A percentile compares a stretch with the other conserved stretches of the same genome.
These are phyloP conservation scores for Drosophila neocordata DNA, from an alignment of 1,140 invertebrate species.

Conservation along the genomic window DNA sequence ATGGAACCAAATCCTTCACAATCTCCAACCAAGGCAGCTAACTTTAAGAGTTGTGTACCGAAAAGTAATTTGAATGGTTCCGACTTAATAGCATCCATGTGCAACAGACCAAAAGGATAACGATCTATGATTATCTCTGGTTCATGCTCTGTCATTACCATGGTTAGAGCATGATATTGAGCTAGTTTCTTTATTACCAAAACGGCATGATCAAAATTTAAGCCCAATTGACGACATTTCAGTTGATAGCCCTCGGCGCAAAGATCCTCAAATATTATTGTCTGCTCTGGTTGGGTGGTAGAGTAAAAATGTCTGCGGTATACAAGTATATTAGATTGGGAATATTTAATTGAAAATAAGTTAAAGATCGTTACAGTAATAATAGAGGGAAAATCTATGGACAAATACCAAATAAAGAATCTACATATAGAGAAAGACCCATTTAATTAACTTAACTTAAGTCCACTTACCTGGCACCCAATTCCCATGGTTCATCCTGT, in stretches of 20 bases:
- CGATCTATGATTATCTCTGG: constrained; percentile 64
- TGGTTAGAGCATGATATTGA: constrained; percentile 75
- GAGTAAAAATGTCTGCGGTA: constrained; percentile 84
- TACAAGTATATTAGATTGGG: too few species aligned
- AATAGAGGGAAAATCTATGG: neutral
- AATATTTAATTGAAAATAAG: too few species aligned
- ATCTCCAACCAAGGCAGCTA: constrained; percentile 75
- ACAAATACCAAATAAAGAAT: too few species aligned
- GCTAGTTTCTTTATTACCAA: constrained; percentile 71
- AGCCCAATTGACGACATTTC: constrained; percentile 70
- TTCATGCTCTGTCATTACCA: constrained; percentile 64
- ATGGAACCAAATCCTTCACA: constrained; percentile 82
- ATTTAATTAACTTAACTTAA: too few species aligned
- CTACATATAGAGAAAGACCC: too few species aligned
- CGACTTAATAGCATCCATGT: constrained; percentile 74
- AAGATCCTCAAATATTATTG: constrained; percentile 75
- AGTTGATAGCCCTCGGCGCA: constrained; percentile 61
- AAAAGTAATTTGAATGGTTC: constrained; percentile 71
- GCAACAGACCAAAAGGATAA: constrained; percentile 71
- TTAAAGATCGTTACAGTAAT: neutral
- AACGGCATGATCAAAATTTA: constrained; percentile 56
- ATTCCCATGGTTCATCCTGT: constrained; percentile 29
- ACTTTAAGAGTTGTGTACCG: constrained; percentile 62
- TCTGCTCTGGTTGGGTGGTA: constrained; percentile 68
- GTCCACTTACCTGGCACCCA: constrained; percentile 61